Evolutionary conservation across 2,113 vertebrate species (phyloP), one percentile per base, ranked within the genome.

Genomic region (Micromys minutus): DNA sequence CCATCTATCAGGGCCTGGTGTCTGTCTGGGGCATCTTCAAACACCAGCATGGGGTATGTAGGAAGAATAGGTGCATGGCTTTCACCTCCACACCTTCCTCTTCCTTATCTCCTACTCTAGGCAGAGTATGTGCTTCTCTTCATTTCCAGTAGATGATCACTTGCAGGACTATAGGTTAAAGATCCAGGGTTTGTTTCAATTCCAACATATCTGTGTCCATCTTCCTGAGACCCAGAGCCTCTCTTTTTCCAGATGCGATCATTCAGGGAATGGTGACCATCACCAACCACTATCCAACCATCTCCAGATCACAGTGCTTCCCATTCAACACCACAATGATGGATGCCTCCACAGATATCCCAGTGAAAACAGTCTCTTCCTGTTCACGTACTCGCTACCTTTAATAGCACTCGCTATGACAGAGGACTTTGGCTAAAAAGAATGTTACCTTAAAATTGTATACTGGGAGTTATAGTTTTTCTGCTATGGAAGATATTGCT

Each of bases 341-440:
- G 81, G 93, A 96, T 93, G 93, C 94, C 95, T 96, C 97, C 84
- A 92, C 76, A 75, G 95, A 96, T 91, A 84, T 95, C 95, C 93
- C 97, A 96, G 93, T 94, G 96, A 96, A 0, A 94, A 89, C 89
- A 19, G 90, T 97, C 84, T 96, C 95, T 94, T 94, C 71, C 61
- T 97, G 83, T 45, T 89, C 89, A 98, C 94, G 91, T 98, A 96
- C 96, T 98, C 97, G 97, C 97, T 98, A 97, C 95, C 94, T 81
- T 97, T 98, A 98, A 98, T 98, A 98, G 98, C 96, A 97, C 88
- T 96, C 97, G 97, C 93, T 97, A 96, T 95, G 97, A 98, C 80
- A 96, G 90, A 98, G 87, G 97, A 93, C 97, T 97, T 98, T 96
- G 97, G 97, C 97, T 98, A 98, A 98, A 98, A 83, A 93, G 94